These are phyloP conservation scores for Gymnogyps californianus DNA, from an alignment of 2,113 vertebrate genomes.

Conservation along the genomic window DNA sequence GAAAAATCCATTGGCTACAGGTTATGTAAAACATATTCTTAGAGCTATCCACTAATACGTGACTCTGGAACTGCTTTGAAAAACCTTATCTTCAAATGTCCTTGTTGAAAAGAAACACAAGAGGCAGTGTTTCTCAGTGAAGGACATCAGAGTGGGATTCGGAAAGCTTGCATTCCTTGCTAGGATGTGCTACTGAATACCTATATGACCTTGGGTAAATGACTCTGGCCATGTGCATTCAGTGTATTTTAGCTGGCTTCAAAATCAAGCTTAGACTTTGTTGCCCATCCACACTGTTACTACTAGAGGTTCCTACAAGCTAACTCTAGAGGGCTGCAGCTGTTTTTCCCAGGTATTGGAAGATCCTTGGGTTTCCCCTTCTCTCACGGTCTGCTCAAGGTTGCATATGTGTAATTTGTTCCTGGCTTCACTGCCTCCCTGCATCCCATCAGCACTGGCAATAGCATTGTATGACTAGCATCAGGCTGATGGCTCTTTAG, in stretches of 20 bases:
- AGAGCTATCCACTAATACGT: neutral
- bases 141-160: neutral
- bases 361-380: neutral
- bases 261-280: neutral
- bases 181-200: fast-evolving
- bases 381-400: neutral
- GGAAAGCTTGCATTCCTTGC: neutral
- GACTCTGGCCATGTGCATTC: neutral
- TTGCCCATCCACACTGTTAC: neutral
- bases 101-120: neutral
- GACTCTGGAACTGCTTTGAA: neutral
- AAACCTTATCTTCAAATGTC: neutral
- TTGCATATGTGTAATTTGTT: neutral
- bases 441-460: neutral
- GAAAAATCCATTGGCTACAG: neutral
- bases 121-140: neutral
- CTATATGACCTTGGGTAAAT: neutral
- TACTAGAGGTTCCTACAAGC: neutral
- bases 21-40: neutral
- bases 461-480: neutral
- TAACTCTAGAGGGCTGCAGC: neutral
- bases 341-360: neutral
- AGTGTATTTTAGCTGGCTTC: neutral
- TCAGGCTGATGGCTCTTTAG: neutral
- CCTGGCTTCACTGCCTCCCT: neutral